Evolutionary conservation across 1,140 invertebrate species (phyloP).

Genomic region (Elymnias hypermnestra): DNA sequence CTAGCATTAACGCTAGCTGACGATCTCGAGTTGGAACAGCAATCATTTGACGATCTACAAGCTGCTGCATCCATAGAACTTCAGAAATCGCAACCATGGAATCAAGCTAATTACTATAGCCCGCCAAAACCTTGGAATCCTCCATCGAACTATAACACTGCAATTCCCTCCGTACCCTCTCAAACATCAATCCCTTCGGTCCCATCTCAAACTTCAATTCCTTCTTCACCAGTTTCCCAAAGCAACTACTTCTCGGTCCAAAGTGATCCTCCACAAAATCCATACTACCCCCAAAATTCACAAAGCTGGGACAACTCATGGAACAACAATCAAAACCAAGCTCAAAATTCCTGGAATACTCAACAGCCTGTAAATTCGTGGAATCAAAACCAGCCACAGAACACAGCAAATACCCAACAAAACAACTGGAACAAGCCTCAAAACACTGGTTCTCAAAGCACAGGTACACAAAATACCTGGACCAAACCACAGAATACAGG

Average conservation of each 20-base stretch:
- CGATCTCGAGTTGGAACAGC: conserved; percentile 26
- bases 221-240: conserved; percentile 21
- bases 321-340: conserved; percentile 11
- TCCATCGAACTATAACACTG: conserved; percentile 20
- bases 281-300: conserved; percentile 31
- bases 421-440: conserved; percentile 18
- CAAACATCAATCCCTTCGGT: background rate
- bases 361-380: conserved; percentile 10
- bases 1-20: conserved; percentile 45
- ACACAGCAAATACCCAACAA: conserved; percentile 20
- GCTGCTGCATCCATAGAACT: conserved; percentile 24
- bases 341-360: conserved; percentile 9
- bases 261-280: conserved; percentile 30
- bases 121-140: conserved; percentile 23
- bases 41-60: conserved; percentile 30
- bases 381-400: conserved; percentile 14
- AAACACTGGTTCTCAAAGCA: conserved; percentile 16
- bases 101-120: background rate
- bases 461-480: conserved; percentile 20
- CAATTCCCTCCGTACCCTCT: background rate
- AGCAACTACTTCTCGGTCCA: conserved; percentile 28
- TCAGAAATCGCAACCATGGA: conserved; percentile 5
- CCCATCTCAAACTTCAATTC: too few relatives aligned
- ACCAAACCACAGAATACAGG: conserved; percentile 19
- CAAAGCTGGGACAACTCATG: conserved; percentile 24